Percentiles rank a stretch among this genome's conserved stretches.
Evolutionary conservation across 2,888 invertebrate genomes (phyloP).

Genomic region (Papilio gigon): DNA sequence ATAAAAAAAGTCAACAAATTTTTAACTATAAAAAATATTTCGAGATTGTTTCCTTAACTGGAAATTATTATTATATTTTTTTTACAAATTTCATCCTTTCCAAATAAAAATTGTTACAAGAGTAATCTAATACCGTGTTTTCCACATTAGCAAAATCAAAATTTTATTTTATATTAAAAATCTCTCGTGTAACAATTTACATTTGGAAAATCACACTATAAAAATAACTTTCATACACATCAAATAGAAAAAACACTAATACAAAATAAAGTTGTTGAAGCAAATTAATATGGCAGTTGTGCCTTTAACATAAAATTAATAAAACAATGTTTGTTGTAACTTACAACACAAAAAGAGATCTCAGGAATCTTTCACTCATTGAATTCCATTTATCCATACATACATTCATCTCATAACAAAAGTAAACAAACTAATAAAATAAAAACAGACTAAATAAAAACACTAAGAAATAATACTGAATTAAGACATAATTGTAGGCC

Average conservation of each 20-base stretch:
- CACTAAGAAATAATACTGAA: neutral
- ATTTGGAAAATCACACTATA: neutral
- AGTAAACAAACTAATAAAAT: neutral
- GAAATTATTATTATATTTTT: constrained; percentile 17
- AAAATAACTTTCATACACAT: constrained; percentile 5
- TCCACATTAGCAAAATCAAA: neutral
- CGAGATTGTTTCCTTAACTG: neutral
- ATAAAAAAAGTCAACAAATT: too few species aligned
- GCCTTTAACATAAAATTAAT: neutral
- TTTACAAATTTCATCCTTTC: constrained; percentile 8
- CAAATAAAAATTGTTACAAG: constrained; percentile 3
- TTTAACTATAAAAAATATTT: neutral
- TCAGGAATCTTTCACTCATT: neutral
- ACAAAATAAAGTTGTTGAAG: neutral
- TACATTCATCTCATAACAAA: neutral
- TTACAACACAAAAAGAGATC: neutral
- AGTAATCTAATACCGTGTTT: neutral
- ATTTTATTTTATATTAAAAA: neutral
- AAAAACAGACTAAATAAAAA: neutral
- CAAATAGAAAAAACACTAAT: neutral
- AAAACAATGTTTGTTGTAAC: too few species aligned
- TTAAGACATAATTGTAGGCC: neutral
- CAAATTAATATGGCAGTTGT: neutral
- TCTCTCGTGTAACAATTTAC: constrained; percentile 1
- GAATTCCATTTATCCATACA: neutral